Evolutionary conservation across 1,140 invertebrate genomes (phyloP).

Genomic region (Papilio helenus): DNA sequence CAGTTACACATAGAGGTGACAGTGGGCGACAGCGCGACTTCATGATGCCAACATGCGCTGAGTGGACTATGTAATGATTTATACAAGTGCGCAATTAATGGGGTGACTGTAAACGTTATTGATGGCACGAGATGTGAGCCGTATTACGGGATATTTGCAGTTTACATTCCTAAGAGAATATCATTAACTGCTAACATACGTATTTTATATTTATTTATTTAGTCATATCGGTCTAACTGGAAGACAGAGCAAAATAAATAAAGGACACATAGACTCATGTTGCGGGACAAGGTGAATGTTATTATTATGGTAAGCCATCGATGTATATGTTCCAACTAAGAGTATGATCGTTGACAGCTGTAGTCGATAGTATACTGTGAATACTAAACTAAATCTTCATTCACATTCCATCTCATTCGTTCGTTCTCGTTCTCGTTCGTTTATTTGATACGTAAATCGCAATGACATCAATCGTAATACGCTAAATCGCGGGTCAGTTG

Average conservation of each 20-base stretch:
- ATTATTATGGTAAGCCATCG: neutral
- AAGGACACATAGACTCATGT: too few relatives aligned
- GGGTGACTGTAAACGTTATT: constrained; percentile 43
- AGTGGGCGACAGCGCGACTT: constrained; percentile 41
- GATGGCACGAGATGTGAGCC: constrained; percentile 33
- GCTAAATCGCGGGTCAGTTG: neutral
- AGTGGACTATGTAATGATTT: constrained; percentile 40
- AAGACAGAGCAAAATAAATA: too few relatives aligned
- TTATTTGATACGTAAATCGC: neutral
- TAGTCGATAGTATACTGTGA: neutral
- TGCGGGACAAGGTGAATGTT: too few relatives aligned
- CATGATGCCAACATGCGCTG: constrained; percentile 43
- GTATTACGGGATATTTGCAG: constrained; percentile 1
- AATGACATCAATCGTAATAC: constrained; percentile 18
- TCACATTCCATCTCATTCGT: neutral
- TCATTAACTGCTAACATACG: neutral
- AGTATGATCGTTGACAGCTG: neutral
- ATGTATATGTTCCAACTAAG: neutral
- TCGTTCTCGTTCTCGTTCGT: neutral
- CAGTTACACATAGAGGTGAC: constrained; percentile 47
- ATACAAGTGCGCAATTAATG: constrained; percentile 47
- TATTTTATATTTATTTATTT: neutral
- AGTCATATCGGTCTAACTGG: too few relatives aligned
- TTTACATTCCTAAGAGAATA: neutral
- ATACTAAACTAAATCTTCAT: too few relatives aligned